Percentiles rank a stretch among this genome's conserved stretches.
These are phyloP conservation scores for Diglossa cyanea DNA, from an alignment of 2,797 vertebrate genomes.

Conservation along the genomic window DNA sequence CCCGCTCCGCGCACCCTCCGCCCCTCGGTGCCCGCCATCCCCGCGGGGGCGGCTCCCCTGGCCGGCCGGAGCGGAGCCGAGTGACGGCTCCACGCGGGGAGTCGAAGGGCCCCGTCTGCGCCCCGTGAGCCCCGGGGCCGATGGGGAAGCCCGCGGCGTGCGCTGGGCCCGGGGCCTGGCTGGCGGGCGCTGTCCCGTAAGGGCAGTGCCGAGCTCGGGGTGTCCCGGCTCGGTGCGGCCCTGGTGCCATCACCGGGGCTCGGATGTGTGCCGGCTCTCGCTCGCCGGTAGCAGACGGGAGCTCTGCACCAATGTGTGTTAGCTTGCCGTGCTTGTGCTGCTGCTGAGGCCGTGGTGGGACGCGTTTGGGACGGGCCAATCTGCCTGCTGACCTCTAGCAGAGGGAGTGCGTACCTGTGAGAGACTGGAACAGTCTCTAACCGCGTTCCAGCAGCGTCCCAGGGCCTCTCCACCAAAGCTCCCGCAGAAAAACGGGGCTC, in stretches of 20 bases:
- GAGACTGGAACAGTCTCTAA: background rate
- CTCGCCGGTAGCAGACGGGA: rapidly evolving
- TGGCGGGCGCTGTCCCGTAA: background rate
- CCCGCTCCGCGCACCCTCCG: background rate
- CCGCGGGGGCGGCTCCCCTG: background rate
- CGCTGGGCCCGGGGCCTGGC: background rate
- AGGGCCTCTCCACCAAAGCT: background rate
- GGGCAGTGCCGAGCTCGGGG: conserved; percentile 8
- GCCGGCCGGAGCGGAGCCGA: background rate
- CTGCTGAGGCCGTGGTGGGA: rapidly evolving
- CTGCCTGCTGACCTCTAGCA: background rate
- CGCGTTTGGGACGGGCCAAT: background rate
- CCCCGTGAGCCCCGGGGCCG: background rate
- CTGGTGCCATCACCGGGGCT: background rate
- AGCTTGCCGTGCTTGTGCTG: background rate
- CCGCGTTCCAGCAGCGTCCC: background rate
- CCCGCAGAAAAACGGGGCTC: background rate
- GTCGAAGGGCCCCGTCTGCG: no score
- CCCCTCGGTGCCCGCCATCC: background rate
- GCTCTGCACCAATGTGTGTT: rapidly evolving
- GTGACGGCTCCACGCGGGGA: no score
- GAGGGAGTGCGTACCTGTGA: background rate
- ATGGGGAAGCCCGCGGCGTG: background rate
- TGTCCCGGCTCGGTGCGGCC: background rate
- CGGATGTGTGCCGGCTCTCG: background rate